These are phyloP conservation scores for Sarcophaga variegata DNA, from an alignment of 2,888 invertebrate genomes.

Conservation along the genomic window DNA sequence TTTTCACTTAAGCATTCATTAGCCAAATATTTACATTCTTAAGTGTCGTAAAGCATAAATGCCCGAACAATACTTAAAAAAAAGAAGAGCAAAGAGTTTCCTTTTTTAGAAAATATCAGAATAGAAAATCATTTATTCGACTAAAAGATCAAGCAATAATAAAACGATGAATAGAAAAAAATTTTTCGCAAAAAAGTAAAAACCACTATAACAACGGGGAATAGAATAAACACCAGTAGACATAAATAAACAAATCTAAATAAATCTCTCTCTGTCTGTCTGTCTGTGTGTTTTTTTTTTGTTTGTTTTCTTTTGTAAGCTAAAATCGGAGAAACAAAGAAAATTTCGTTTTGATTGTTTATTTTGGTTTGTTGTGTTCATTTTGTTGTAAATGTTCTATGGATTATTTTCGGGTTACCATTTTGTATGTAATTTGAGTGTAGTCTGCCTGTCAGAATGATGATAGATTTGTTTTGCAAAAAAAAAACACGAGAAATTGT, in stretches of 20 bases:
- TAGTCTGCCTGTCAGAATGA: constrained; percentile 62
- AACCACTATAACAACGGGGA: too few relatives aligned
- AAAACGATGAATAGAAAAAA: constrained; percentile 13
- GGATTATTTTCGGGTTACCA: constrained; percentile 3
- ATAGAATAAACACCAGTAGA: too few relatives aligned
- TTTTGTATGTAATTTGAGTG: constrained; percentile 51
- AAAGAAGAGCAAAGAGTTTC: not conserved
- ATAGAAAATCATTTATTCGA: constrained; percentile 18
- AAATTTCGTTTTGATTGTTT: not conserved
- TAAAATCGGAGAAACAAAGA: not conserved
- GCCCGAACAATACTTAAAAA: not conserved
- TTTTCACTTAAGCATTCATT: too few relatives aligned
- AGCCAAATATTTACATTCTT: not conserved
- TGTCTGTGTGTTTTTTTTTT: too few relatives aligned
- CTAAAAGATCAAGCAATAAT: constrained; percentile 25
- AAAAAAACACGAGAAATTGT: constrained; percentile 6
- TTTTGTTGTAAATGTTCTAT: not conserved
- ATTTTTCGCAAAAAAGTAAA: too few relatives aligned
- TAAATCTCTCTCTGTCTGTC: too few relatives aligned
- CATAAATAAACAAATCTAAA: too few relatives aligned
- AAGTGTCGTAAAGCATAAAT: not conserved
- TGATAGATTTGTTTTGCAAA: constrained; percentile 57
- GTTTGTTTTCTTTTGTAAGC: too few relatives aligned
- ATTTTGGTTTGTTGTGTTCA: not conserved
- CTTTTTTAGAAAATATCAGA: not conserved